Conservation (phyloP, 2,113 vertebrate species). For the Ophiodon elongatus region DNA sequence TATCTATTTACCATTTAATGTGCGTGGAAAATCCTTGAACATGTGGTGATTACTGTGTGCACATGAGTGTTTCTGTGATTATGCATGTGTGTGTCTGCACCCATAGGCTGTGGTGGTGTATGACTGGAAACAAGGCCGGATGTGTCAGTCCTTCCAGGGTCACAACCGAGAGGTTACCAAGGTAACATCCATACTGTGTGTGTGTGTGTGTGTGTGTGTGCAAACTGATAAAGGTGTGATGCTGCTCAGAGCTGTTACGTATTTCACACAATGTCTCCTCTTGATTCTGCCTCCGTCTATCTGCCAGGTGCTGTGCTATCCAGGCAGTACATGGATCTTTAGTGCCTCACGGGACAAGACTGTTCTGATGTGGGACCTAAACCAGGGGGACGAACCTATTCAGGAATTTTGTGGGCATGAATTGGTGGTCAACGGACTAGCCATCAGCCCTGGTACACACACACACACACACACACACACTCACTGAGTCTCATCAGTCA, state of each 20-base stretch:
- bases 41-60: not conserved
- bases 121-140: conserved; percentile 90
- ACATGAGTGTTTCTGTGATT: conserved; percentile 1
- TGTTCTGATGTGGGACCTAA: conserved; percentile 92
- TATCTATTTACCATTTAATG: not conserved
- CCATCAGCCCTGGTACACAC: conserved; percentile 89
- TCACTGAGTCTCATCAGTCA: not conserved
- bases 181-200: conserved; percentile 82
- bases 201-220: conserved; percentile 17
- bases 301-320: conserved; percentile 87
- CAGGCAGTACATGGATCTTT: conserved; percentile 89
- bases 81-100: conserved; percentile 18
- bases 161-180: conserved; percentile 94
- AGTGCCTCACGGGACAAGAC: conserved; percentile 94
- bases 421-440: conserved; percentile 93
- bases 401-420: conserved; percentile 91
- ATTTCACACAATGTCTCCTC: not conserved
- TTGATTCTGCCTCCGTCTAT: conserved; percentile 13
- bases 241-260: not conserved
- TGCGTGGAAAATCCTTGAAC: not conserved
- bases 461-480: conserved; percentile 9
- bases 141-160: conserved; percentile 88
- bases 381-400: conserved; percentile 80
- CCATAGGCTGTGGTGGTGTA: conserved; percentile 90
- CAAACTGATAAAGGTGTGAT: conserved; percentile 39